phyloP scores from a whole-genome alignment of 2,888 invertebrate species.

The Polietes domitor region DNA sequence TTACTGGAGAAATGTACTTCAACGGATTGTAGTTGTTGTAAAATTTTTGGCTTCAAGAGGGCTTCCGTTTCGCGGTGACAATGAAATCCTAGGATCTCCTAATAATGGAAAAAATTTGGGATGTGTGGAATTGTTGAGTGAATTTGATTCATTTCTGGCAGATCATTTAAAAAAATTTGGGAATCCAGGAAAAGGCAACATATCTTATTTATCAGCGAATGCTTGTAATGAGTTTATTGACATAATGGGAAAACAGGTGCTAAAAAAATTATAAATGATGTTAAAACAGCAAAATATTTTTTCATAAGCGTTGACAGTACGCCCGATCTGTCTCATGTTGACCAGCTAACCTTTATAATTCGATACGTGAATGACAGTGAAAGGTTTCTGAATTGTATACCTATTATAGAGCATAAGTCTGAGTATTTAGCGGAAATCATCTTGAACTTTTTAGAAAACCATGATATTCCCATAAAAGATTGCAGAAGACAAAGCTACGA shows the following conservation, averaged over 20 bases:
- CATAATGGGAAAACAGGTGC: neutral
- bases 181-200: constrained; percentile 5
- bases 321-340: neutral
- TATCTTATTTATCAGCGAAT: neutral
- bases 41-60: too few relatives aligned
- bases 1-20: constrained; percentile 46
- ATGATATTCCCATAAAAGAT: constrained; percentile 15
- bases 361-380: neutral
- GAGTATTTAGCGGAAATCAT: neutral
- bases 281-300: neutral
- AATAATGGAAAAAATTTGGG: constrained; percentile 17
- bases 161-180: neutral
- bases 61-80: constrained; percentile 44
- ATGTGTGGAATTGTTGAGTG: constrained; percentile 9
- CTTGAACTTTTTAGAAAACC: neutral
- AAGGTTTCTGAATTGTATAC: neutral
- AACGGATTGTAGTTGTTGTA: constrained; percentile 41
- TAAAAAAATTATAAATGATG: neutral
- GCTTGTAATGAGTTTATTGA: neutral
- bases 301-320: neutral
- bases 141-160: neutral
- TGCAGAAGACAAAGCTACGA: neutral
- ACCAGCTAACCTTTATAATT: neutral
- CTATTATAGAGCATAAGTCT: neutral
- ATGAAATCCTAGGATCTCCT: constrained; percentile 48